Conservation (phyloP, 1,140 invertebrate genomes). For the Drosophila pseudoobscura region DNA sequence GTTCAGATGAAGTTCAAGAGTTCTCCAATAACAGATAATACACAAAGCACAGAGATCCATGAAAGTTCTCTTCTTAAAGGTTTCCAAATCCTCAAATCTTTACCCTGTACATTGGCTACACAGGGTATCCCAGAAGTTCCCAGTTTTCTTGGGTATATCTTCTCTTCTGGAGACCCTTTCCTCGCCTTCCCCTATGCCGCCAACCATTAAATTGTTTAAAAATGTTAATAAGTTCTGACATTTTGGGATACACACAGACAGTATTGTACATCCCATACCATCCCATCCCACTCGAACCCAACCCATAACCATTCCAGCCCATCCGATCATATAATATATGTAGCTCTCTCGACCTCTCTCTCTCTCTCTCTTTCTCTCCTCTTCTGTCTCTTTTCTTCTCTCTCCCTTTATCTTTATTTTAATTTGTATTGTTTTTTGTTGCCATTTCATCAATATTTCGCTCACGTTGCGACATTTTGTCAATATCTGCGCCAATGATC, state of each 20-base stretch:
- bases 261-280: slow-evolving; percentile 17
- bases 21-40: no score
- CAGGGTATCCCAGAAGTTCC: no score
- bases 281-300: slow-evolving; percentile 1
- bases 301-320: slow-evolving; percentile 24
- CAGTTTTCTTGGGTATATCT: no score
- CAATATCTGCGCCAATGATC: slow-evolving; percentile 81
- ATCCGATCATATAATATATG: slow-evolving; percentile 30
- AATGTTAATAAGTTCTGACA: slow-evolving; percentile 67
- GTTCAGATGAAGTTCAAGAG: no score
- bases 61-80: no score
- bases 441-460: slow-evolving; percentile 80
- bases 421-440: slow-evolving; percentile 43
- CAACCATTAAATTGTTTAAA: slow-evolving; percentile 31
- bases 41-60: no score
- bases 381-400: slow-evolving; percentile 16
- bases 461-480: slow-evolving; percentile 81
- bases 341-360: slow-evolving; percentile 7
- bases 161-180: slow-evolving; percentile 11
- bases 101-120: no score
- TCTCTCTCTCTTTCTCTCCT: not conserved
- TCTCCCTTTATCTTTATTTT: not conserved
- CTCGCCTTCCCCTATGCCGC: not conserved
- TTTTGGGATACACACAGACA: slow-evolving; percentile 49
- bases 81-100: no score